Base-by-base conservation (phyloP, 1,140 invertebrate species). In the Rhynchophorus ferrugineus region DNA sequence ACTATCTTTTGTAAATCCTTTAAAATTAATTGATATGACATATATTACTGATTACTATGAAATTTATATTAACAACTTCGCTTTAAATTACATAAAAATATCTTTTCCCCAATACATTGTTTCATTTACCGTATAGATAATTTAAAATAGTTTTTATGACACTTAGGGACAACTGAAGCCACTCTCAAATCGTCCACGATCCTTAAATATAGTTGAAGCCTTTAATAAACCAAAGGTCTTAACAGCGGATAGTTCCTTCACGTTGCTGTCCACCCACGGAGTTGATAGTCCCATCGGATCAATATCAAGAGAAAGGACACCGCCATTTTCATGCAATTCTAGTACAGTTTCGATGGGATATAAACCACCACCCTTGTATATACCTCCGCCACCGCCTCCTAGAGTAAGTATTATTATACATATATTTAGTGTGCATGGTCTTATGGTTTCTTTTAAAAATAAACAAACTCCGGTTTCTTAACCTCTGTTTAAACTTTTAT, bases 281-380 rank as follows among this genome's bases (percentile, higher is more conserved):
- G 44, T 56, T 39, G 63, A 63, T 19, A 44, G 56, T 7, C 51
- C 59, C 2, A 44, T 59, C 9, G 48, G 49, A 5, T 57, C 60
- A 0, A 60, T 65, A 22, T 63, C 59, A n/a, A 47, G 62, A n/a
- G 66, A 66, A 37, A 50, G 61, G 14, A 64, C 63, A 3, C 63
- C 66, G 17, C 64, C 64, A 8, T 60, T 59, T 43, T 62, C 58
- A 6, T 60, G 59, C 17, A 49, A 54, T 29, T 61, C 62, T 6
- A 62, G 59, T 33, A 48, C 55, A 5, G 34, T 51, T 14, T 58
- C 61, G 9, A 54, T 55, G 9, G 44, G 50, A 36, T 13, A 38
- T 18, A 50, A 19, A 47, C 42, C 46, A 7, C 42, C 48, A 11
- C 53, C 57, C 6, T 3, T 49, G 21, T 59, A 59, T 35, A 38